Base-by-base conservation (phyloP, 2,797 vertebrate species). In the Bradypus variegatus region DNA sequence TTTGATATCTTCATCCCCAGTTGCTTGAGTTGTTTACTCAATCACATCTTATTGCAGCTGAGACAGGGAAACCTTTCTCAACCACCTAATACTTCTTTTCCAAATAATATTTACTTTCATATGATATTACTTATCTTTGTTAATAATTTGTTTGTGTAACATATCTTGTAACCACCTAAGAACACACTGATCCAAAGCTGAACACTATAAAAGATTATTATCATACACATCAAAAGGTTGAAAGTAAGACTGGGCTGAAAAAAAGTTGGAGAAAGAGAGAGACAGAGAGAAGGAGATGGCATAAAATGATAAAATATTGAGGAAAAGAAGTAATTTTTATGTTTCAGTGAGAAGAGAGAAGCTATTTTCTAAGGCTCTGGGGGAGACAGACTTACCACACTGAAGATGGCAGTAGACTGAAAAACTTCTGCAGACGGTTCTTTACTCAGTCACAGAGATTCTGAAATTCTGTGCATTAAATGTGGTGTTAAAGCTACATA, bases 191-290 rank as follows among this genome's bases (percentile, higher is more conserved):
- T 81, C 70, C 69, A 79, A 86, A 94, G 69, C 45, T 67, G 69
- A 92, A 79, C 73, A 58, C 87, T 88, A 89, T 69, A 91, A 93
- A 87, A 86, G 75, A 67, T 75, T 86, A 82, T 62, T 91, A 93
- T 86, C 79, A 76, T 3, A 65, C 58, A 89, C 77, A 85, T 93
- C 69, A 89, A 91, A 93, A 95, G 73, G 80, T 84, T 79, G 69
- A 90, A 94, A 91, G 55, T 55, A 38, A 94, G 92, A 93, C 70
- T 73, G 60, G 92, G 88, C 45, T 90, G 65, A 64, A 67, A 76
- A 85, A 76, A 85, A 84, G 91, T 76, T 48, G 83, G 92, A 85
- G 90, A 58, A 67, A 70, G 79, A 89, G n/a, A 84, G 50, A 84
- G 70, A 64, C 10, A 64, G 36, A 75, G 38, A 87, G 64, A 62